phyloP scores from a whole-genome alignment of 2,113 vertebrate species.

The Phainopepla nitens region DNA sequence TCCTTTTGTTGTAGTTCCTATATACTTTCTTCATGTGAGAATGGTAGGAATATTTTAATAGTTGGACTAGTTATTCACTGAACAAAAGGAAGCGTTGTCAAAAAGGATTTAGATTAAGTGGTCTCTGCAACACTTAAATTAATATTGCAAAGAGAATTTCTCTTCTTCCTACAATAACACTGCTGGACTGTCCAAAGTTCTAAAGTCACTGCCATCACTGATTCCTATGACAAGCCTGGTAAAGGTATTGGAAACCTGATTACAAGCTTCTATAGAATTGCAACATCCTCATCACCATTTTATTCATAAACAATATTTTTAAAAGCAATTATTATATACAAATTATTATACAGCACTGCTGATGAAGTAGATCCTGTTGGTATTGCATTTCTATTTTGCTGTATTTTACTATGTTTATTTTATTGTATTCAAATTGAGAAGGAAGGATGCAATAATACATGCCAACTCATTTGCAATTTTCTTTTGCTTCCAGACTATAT shows the following conservation, averaged over 20 bases:
- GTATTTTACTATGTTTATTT: slow-evolving; percentile 26
- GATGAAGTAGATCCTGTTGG: background rate
- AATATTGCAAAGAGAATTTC: background rate
- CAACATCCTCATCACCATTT: background rate
- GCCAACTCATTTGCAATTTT: slow-evolving; percentile 29
- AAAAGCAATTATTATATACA: background rate
- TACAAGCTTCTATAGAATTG: background rate
- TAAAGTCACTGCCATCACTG: background rate
- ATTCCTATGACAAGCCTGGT: background rate
- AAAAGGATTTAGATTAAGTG: background rate
- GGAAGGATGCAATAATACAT: background rate
- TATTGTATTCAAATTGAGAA: slow-evolving; percentile 15
- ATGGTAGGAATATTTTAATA: background rate
- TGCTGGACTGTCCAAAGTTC: background rate
- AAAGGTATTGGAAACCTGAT: background rate
- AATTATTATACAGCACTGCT: background rate
- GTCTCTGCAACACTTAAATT: background rate
- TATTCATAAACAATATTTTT: background rate
- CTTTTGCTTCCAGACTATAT: background rate
- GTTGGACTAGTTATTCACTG: background rate
- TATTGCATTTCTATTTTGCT: background rate
- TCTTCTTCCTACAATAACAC: background rate
- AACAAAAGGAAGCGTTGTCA: background rate
- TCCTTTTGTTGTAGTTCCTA: background rate
- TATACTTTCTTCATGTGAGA: background rate